Base-by-base conservation (phyloP, 2,888 invertebrate genomes). In the Athalia circularis region DNA sequence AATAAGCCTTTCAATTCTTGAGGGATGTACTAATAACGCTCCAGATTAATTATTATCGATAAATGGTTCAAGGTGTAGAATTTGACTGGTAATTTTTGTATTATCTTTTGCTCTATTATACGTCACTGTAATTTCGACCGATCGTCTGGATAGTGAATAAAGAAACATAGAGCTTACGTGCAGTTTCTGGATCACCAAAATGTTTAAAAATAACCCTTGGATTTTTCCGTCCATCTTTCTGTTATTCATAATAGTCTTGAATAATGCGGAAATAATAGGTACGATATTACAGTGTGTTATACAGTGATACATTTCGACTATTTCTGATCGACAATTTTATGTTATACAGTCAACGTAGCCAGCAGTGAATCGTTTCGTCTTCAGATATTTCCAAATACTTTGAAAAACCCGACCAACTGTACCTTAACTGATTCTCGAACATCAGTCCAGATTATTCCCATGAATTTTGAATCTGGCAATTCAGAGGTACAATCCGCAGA, bases 361-460 rank as follows among this genome's bases (percentile, higher is more conserved):
- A 13, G 57, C 13, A 29, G 13, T 5, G 59, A n/a, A 59, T 57
- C 59, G 3, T 59, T 72, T 72, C 72, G 72, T 45, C 72, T 72
- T 11, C 13, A 72, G 13, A 72, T 72, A 72, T 72, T 59, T 47
- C 72, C 72, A 13, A 57, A 72, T 45, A 72, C 9, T 72, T 47
- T 72, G 59, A 59, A 72, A 13, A 57, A 72, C 59, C 59, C 59
- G 47, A 15, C 7, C 4, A 13, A 45, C 43, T 72, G 72, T 72
- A 59, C 45, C 13, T 13, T 72, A 13, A 59, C 45, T 47, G 47
- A n/a, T 72, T 57, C 72, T 15, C 57, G 29, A 9, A 8, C 8
- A 13, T 45, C 15, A 4, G 8, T 29, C 7, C 59, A 8, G 7
- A 47, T 13, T 59, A 72, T 72, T 45, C 57, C 72, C 7, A 11